Percentiles rank a stretch among this genome's conserved stretches.
phyloP scores from a whole-genome alignment of 1,140 invertebrate genomes.

The Latrodectus geometricus region DNA sequence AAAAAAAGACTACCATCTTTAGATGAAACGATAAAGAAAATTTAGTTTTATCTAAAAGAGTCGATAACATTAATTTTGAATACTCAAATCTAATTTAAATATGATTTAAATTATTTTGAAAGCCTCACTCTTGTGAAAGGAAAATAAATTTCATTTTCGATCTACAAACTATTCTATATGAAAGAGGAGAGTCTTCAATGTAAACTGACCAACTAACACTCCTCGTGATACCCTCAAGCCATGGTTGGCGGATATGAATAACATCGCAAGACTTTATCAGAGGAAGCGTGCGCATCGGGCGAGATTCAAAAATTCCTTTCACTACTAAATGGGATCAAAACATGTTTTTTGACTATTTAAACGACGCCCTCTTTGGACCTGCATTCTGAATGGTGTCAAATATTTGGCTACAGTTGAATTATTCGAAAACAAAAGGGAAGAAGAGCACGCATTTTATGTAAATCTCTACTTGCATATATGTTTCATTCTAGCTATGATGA shows the following conservation, averaged over 20 bases:
- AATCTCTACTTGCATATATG: too few species aligned
- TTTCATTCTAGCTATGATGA: too few species aligned
- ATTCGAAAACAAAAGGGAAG: not conserved
- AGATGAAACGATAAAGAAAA: too few species aligned
- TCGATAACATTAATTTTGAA: too few species aligned
- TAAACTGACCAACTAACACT: not conserved
- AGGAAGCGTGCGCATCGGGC: not conserved
- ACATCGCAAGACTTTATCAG: not conserved
- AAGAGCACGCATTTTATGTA: not conserved
- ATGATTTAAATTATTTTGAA: too few species aligned
- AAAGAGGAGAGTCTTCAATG: not conserved
- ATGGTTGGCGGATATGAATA: not conserved
- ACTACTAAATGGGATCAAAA: not conserved
- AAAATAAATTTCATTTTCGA: not conserved
- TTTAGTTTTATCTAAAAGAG: too few species aligned
- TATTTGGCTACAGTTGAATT: not conserved
- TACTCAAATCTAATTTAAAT: too few species aligned
- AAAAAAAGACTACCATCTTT: too few species aligned
- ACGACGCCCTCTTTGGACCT: not conserved
- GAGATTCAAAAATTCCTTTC: not conserved
- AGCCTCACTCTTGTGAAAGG: not conserved
- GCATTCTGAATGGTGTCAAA: not conserved
- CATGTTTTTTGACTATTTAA: not conserved
- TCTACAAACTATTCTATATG: not conserved
- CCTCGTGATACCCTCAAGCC: not conserved